Percentiles rank a stretch among this genome's conserved stretches.
Evolutionary conservation across 1,140 invertebrate species (phyloP).

Genomic region (Probaryconus sp.): DNA sequence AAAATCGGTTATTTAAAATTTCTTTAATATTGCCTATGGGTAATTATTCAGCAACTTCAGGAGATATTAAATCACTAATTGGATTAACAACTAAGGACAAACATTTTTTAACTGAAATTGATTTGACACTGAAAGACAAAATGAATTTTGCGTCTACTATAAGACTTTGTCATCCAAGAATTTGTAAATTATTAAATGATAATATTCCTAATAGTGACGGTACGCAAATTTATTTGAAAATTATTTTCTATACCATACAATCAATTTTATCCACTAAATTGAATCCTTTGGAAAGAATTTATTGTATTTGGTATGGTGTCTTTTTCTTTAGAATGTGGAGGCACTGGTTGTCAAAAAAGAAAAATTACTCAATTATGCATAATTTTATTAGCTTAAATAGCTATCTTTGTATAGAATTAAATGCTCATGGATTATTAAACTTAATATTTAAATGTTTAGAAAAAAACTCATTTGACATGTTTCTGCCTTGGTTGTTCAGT

Average conservation of each 20-base stretch:
- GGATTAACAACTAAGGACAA: slow-evolving; percentile 31
- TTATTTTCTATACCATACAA: neutral
- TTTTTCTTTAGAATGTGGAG: slow-evolving; percentile 28
- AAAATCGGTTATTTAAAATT: slow-evolving; percentile 31
- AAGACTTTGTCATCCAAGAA: slow-evolving; percentile 20
- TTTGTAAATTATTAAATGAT: slow-evolving; percentile 7
- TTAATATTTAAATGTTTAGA: slow-evolving; percentile 15
- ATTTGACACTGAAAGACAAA: slow-evolving; percentile 30
- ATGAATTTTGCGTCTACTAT: slow-evolving; percentile 40
- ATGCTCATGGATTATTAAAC: slow-evolving; percentile 35
- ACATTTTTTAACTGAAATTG: slow-evolving; percentile 24
- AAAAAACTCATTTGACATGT: slow-evolving; percentile 2
- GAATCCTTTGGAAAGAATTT: slow-evolving; percentile 22
- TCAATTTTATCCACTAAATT: slow-evolving; percentile 9
- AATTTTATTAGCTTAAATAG: slow-evolving; percentile 28
- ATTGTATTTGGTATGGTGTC: slow-evolving; percentile 28
- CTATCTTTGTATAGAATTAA: slow-evolving; percentile 27
- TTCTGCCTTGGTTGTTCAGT: slow-evolving; percentile 24
- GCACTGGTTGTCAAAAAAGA: slow-evolving; percentile 16
- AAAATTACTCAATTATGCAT: slow-evolving; percentile 21
- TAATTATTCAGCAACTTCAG: slow-evolving; percentile 14
- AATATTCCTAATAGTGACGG: neutral
- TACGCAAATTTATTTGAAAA: slow-evolving; percentile 11
- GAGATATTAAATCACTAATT: slow-evolving; percentile 10
- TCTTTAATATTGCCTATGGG: slow-evolving; percentile 35